Percentiles rank a stretch among this genome's conserved stretches.
These are phyloP conservation scores for Cosmorhoe ocellata DNA, from an alignment of 2,888 invertebrate species.

Conservation along the genomic window DNA sequence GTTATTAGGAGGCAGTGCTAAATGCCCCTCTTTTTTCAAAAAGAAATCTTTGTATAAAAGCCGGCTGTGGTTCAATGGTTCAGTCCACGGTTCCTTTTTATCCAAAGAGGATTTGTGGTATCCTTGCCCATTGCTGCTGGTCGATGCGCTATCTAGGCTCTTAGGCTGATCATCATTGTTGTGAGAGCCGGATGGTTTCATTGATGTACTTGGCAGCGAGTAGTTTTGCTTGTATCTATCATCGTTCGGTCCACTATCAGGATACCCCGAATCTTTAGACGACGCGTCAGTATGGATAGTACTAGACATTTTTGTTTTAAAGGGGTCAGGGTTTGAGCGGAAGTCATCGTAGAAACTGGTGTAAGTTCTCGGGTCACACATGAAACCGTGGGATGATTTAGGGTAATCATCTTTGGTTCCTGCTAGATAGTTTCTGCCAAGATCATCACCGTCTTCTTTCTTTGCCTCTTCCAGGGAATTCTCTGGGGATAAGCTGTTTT, in stretches of 20 bases:
- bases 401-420: slow-evolving; percentile 44
- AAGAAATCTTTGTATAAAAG: slow-evolving; percentile 76
- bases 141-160: slow-evolving; percentile 63
- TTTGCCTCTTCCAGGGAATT: slow-evolving; percentile 49
- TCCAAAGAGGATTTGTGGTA: slow-evolving; percentile 51
- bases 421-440: slow-evolving; percentile 39
- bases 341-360: slow-evolving; percentile 70
- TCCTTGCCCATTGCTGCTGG: slow-evolving; percentile 53
- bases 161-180: slow-evolving; percentile 60
- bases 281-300: slow-evolving; percentile 67
- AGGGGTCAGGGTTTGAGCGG: slow-evolving; percentile 46
- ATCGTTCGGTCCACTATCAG: slow-evolving; percentile 65
- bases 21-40: slow-evolving; percentile 67
- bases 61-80: slow-evolving; percentile 72
- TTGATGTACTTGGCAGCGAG: slow-evolving; percentile 59
- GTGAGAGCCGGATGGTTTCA: slow-evolving; percentile 51
- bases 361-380: slow-evolving; percentile 60
- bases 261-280: slow-evolving; percentile 75
- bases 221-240: slow-evolving; percentile 60
- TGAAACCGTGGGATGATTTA: slow-evolving; percentile 43
- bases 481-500: slow-evolving; percentile 65
- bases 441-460: slow-evolving; percentile 37
- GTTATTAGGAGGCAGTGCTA: slow-evolving; percentile 66
- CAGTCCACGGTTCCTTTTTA: slow-evolving; percentile 54
- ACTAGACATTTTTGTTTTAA: slow-evolving; percentile 58